These are phyloP conservation scores for Drosophila bocqueti DNA, from an alignment of 1,140 invertebrate genomes.

Conservation along the genomic window DNA sequence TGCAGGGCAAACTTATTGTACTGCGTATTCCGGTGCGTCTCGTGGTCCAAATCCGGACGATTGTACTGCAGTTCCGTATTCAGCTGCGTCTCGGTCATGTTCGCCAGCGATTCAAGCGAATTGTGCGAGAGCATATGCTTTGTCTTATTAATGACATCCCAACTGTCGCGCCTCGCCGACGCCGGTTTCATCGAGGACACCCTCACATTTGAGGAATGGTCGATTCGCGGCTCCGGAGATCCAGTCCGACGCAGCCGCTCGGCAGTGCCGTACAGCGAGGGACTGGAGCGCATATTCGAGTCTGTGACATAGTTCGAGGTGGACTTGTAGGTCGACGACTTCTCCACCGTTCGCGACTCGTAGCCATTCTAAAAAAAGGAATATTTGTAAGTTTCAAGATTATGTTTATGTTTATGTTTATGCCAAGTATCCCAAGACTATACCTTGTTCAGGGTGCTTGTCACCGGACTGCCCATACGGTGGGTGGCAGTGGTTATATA, in stretches of 20 bases:
- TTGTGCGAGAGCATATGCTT: slow-evolving; percentile 89
- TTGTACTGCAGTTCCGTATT: slow-evolving; percentile 85
- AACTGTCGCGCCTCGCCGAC: slow-evolving; percentile 89
- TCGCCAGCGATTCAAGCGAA: slow-evolving; percentile 88
- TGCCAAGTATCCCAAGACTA: not conserved
- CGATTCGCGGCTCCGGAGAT: slow-evolving; percentile 86
- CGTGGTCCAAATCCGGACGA: slow-evolving; percentile 85
- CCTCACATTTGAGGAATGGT: slow-evolving; percentile 89
- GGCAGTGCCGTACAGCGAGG: slow-evolving; percentile 71
- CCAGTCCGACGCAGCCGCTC: slow-evolving; percentile 81
- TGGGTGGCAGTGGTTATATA: slow-evolving; percentile 81
- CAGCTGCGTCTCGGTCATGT: slow-evolving; percentile 87
- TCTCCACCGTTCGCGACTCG: slow-evolving; percentile 79
- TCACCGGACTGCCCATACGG: slow-evolving; percentile 80
- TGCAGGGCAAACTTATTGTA: slow-evolving; percentile 86
- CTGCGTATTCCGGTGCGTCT: slow-evolving; percentile 87
- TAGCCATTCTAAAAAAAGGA: slow-evolving; percentile 60
- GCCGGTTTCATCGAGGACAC: slow-evolving; percentile 89
- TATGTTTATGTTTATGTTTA: not conserved
- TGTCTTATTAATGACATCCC: slow-evolving; percentile 93
- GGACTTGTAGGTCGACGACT: slow-evolving; percentile 82
- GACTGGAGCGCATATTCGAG: slow-evolving; percentile 77
- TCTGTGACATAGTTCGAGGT: slow-evolving; percentile 79
- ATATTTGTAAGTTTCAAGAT: not conserved
- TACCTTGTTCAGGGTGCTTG: slow-evolving; percentile 72